phyloP scores from a whole-genome alignment of 2,113 vertebrate species.

The Charadrius vociferus region DNA sequence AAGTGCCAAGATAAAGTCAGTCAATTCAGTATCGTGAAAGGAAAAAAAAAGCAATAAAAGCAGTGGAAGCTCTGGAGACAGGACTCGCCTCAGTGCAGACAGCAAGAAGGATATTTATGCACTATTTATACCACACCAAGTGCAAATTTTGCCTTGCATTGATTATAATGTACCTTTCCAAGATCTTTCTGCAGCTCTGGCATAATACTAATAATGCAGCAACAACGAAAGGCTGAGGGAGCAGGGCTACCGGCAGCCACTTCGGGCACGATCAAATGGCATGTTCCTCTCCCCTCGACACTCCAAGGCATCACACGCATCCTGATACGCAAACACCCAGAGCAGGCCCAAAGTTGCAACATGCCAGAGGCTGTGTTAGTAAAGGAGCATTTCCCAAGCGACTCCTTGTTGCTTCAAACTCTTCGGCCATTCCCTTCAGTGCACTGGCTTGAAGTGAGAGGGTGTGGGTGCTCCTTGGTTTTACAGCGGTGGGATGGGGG shows the following conservation, averaged over 20 bases:
- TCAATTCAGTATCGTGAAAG: not conserved
- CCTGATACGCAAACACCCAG: not conserved
- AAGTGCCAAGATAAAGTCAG: constrained; percentile 35
- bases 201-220: not conserved
- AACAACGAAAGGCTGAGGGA: not conserved
- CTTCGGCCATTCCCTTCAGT: not conserved
- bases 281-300: not conserved
- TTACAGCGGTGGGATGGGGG: not conserved
- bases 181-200: not conserved
- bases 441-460: not conserved
- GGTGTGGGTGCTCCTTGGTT: not conserved
- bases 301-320: not conserved
- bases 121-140: constrained; percentile 25
- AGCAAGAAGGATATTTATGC: constrained; percentile 32
- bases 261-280: not conserved
- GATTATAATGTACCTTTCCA: not conserved
- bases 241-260: not conserved
- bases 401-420: not conserved
- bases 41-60: not conserved
- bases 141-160: constrained; percentile 14
- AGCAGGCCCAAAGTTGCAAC: not conserved
- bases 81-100: constrained; percentile 16
- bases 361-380: accelerated
- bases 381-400: not conserved
- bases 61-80: constrained; percentile 43